Evolutionary conservation across 2,797 vertebrate genomes (phyloP).

Genomic region (Muscicapa striata): DNA sequence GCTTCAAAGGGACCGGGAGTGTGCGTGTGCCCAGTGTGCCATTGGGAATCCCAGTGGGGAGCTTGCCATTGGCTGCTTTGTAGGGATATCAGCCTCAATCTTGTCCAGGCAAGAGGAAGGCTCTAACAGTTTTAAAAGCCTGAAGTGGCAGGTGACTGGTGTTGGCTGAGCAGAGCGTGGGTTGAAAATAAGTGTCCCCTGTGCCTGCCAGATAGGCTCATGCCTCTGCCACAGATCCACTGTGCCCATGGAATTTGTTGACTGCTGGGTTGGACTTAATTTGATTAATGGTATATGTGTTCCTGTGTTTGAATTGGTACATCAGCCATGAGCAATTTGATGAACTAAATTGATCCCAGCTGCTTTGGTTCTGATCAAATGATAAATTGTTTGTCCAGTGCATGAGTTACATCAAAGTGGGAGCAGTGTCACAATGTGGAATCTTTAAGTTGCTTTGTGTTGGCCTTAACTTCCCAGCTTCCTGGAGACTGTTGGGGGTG

Average conservation of each 20-base stretch:
- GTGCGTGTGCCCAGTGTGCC: background rate
- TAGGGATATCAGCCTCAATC: background rate
- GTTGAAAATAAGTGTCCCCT: background rate
- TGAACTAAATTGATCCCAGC: background rate
- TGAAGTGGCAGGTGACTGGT: background rate
- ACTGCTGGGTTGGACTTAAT: background rate
- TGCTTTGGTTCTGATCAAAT: background rate
- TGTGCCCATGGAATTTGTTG: background rate
- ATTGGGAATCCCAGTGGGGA: background rate
- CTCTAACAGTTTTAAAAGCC: background rate
- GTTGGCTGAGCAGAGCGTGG: background rate
- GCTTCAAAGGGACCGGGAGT: background rate
- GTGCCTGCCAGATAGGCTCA: background rate
- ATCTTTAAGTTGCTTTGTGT: background rate
- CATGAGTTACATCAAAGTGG: background rate
- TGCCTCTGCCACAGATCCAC: background rate
- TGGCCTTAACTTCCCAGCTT: background rate
- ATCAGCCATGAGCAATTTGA: background rate
- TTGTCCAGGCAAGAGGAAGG: background rate
- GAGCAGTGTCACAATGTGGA: accelerated
- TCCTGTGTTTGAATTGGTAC: background rate
- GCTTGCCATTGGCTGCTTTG: background rate
- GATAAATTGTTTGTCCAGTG: background rate
- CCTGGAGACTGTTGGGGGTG: background rate
- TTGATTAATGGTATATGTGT: background rate